Conservation (phyloP, 1,140 invertebrate species). For the Saccostrea echinata region DNA sequence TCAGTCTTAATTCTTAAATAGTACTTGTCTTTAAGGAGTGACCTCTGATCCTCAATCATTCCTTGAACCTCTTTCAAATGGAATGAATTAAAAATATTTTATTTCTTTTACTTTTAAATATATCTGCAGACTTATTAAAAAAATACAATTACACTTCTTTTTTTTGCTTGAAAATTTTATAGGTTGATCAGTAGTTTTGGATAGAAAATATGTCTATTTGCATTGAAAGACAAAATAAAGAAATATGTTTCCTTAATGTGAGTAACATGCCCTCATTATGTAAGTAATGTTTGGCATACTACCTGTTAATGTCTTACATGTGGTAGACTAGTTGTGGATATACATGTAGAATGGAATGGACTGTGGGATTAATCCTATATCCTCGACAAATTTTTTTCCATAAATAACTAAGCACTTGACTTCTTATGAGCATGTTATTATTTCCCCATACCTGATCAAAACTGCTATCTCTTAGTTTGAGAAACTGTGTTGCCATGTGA, state of each 20-base stretch:
- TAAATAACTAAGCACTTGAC: background rate
- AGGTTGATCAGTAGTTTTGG: background rate
- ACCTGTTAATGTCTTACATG: background rate
- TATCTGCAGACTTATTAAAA: background rate
- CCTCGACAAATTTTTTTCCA: background rate
- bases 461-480: conserved; percentile 44
- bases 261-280: no score
- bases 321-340: background rate
- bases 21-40: background rate
- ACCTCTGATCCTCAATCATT: background rate
- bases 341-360: no score
- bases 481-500: conserved; percentile 38
- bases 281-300: no score
- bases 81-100: background rate
- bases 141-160: background rate
- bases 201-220: background rate
- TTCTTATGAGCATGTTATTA: background rate
- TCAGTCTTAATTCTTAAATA: conserved; percentile 9
- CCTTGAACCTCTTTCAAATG: background rate
- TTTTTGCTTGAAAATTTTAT: background rate
- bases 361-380: no score
- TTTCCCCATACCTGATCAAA: conserved; percentile 48
- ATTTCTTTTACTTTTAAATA: background rate
- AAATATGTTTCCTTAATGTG: no score
- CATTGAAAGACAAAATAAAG: background rate